Evolutionary conservation across 2,113 vertebrate species (phyloP).

Genomic region (Nerophis ophidion): DNA sequence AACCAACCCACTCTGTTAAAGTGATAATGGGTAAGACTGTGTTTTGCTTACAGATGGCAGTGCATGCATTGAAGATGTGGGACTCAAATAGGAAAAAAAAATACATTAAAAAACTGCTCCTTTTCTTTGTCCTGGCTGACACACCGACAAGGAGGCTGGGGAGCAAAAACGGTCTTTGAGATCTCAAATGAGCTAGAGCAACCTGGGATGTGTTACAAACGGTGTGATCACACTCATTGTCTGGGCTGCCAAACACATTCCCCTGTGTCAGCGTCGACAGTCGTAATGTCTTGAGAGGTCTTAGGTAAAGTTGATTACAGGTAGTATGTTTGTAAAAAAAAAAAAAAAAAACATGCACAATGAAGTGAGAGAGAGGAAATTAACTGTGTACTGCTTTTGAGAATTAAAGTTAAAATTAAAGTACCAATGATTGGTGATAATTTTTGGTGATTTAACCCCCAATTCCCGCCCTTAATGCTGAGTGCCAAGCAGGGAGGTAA

Average conservation of each 20-base stretch:
- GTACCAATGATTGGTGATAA: too few species aligned
- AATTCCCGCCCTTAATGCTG: too few species aligned
- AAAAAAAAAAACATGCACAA: background rate
- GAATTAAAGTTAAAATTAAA: too few species aligned
- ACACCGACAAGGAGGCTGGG: constrained; percentile 36
- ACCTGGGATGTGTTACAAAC: constrained; percentile 16
- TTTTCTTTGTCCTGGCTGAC: constrained; percentile 45
- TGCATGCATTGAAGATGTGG: constrained; percentile 20
- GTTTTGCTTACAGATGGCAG: background rate
- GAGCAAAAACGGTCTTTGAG: constrained; percentile 34
- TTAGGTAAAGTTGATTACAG: constrained; percentile 8
- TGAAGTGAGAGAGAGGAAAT: background rate
- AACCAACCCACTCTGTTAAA: constrained; percentile 2
- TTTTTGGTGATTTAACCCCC: too few species aligned
- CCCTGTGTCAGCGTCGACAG: background rate
- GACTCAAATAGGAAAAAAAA: constrained; percentile 24
- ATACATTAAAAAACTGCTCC: constrained; percentile 11
- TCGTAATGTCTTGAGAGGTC: constrained; percentile 11
- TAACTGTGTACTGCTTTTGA: background rate
- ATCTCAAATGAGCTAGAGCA: constrained; percentile 16
- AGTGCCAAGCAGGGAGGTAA: too few species aligned
- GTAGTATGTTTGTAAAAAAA: background rate
- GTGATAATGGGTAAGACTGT: constrained; percentile 15
- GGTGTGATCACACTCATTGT: constrained; percentile 30
- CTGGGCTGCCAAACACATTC: constrained; percentile 19